These are phyloP conservation scores for Anoura caudifer DNA, from an alignment of 2,113 vertebrate genomes.

Conservation along the genomic window DNA sequence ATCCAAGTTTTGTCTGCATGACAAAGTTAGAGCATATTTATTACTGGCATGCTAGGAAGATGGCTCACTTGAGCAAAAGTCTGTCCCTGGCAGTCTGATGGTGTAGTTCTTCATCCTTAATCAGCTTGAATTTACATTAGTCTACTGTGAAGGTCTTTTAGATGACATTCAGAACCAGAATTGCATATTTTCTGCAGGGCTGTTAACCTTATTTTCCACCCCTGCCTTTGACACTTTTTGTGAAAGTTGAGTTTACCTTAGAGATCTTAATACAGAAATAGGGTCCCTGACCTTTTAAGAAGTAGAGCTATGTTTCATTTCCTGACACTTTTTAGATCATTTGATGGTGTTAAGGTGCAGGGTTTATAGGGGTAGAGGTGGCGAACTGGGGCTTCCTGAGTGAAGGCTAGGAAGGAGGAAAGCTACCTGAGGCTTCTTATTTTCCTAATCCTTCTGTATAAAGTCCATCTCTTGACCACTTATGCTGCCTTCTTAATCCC, in stretches of 20 bases:
- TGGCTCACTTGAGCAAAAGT: constrained; percentile 2
- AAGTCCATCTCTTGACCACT: background rate
- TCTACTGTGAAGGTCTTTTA: background rate
- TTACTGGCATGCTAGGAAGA: background rate
- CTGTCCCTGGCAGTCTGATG: background rate
- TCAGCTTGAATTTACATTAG: constrained; percentile 21
- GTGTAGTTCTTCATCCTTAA: background rate
- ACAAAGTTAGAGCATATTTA: background rate
- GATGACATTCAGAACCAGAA: constrained; percentile 13
- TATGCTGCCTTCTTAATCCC: background rate
- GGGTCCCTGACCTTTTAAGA: background rate
- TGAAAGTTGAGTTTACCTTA: constrained; percentile 1
- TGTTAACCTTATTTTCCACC: constrained; percentile 6
- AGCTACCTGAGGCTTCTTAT: background rate
- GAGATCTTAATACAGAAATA: constrained; percentile 23
- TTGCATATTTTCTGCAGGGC: background rate
- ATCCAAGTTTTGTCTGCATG: constrained; percentile 15
- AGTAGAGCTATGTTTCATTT: background rate
- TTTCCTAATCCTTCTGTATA: background rate
- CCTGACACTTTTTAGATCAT: background rate
- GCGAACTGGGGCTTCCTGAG: background rate
- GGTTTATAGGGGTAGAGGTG: background rate
- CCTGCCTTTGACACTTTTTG: background rate
- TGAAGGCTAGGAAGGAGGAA: background rate
- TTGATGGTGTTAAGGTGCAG: background rate